Evolutionary conservation across 2,113 vertebrate genomes (phyloP).

Genomic region (Anarhynchus alexandrinus): DNA sequence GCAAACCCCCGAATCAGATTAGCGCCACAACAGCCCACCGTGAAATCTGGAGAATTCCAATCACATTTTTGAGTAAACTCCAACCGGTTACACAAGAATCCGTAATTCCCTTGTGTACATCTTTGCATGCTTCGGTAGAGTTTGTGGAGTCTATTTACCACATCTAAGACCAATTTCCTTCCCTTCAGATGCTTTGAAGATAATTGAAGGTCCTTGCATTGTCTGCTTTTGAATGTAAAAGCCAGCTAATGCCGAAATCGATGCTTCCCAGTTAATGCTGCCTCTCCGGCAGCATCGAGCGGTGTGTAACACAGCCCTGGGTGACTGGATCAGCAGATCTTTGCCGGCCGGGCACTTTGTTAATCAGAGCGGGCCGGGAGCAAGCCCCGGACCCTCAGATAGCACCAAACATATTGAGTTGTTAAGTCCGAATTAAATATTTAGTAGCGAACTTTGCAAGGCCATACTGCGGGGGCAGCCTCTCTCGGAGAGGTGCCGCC

Average conservation of each 20-base stretch:
- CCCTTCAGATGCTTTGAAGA: slow-evolving; percentile 79
- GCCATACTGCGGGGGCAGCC: rapidly evolving
- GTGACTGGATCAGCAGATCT: slow-evolving; percentile 37
- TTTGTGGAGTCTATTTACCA: slow-evolving; percentile 77
- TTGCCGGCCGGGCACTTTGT: slow-evolving; percentile 40
- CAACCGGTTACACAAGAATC: background rate
- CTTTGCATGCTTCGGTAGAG: slow-evolving; percentile 68
- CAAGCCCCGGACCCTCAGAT: background rate
- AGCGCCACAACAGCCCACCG: background rate
- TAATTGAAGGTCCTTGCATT: slow-evolving; percentile 77
- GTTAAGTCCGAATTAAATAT: slow-evolving; percentile 59
- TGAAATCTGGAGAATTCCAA: background rate
- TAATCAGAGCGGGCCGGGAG: slow-evolving; percentile 56
- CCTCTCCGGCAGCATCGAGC: slow-evolving; percentile 2
- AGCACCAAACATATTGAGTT: slow-evolving; percentile 37
- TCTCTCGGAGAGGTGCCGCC: background rate
- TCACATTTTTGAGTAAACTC: slow-evolving; percentile 31
- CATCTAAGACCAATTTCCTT: slow-evolving; percentile 82
- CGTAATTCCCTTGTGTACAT: slow-evolving; percentile 15
- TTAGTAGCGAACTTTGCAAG: background rate
- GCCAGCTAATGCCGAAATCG: slow-evolving; percentile 74
- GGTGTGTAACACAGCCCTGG: background rate
- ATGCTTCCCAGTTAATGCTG: slow-evolving; percentile 71
- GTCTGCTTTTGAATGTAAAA: slow-evolving; percentile 76
- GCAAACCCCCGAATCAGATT: background rate